Evolutionary conservation across 2,797 vertebrate species (phyloP).

Genomic region (Acanthiza pusilla): DNA sequence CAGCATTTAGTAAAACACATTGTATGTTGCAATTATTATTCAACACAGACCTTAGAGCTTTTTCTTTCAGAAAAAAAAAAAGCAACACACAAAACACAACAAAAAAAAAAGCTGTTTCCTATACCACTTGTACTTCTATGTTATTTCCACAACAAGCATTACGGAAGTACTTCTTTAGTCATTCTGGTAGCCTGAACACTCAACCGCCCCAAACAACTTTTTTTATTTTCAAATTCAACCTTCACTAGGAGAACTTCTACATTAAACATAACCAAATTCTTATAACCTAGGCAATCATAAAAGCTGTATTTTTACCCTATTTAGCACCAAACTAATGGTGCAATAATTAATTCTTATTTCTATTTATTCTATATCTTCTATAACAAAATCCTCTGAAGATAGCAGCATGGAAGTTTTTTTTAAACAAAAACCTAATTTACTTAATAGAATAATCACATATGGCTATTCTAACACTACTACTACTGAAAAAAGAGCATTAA

Average conservation of each 20-base stretch:
- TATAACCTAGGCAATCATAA: not conserved
- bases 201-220: not conserved
- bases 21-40: not conserved
- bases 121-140: not conserved
- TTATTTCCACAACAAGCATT: not conserved
- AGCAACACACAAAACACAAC: not conserved
- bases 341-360: not conserved
- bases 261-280: not conserved
- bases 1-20: not conserved
- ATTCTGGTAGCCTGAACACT: not conserved
- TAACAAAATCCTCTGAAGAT: not conserved
- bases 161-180: not conserved
- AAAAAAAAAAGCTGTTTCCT: not conserved
- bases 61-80: not conserved
- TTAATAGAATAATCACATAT: not conserved
- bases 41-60: not conserved
- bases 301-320: not conserved
- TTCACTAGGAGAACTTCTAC: not conserved
- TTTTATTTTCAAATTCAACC: not conserved
- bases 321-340: not conserved
- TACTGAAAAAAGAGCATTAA: not conserved
- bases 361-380: not conserved
- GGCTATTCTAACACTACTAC: not conserved
- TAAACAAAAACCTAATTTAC: not conserved
- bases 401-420: not conserved